These are phyloP conservation scores for Gordius sp. DNA, from an alignment of 2,888 invertebrate species.

Conservation along the genomic window DNA sequence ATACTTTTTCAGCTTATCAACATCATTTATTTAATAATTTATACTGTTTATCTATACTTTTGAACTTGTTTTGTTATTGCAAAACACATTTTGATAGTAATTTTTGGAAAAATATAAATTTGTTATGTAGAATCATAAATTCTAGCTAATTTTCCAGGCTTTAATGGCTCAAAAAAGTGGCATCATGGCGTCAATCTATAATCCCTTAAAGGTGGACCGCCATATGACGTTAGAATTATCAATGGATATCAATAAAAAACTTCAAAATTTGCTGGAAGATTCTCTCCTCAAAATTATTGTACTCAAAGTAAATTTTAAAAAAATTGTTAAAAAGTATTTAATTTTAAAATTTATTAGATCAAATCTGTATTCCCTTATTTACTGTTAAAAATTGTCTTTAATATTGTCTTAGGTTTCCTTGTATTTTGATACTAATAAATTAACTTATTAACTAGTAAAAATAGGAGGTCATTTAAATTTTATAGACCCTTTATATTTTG, in stretches of 20 bases:
- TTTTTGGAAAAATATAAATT: background rate
- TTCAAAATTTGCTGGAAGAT: constrained; percentile 12
- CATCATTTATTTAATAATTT: background rate
- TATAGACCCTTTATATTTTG: background rate
- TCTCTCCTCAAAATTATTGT: constrained; percentile 10
- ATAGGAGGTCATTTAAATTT: too few relatives aligned
- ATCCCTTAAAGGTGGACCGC: background rate
- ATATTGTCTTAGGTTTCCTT: background rate
- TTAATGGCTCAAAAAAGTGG: background rate
- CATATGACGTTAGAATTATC: background rate
- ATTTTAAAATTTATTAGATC: background rate
- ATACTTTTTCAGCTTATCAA: too few relatives aligned
- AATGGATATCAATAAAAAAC: background rate
- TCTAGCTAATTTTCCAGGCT: background rate
- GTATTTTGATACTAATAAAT: background rate
- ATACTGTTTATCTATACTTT: background rate
- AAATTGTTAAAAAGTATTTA: background rate
- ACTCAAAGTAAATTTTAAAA: constrained; percentile 6
- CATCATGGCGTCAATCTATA: background rate
- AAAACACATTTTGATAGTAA: background rate
- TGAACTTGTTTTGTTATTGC: background rate
- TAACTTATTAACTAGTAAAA: background rate
- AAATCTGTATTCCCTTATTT: background rate
- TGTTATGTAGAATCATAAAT: background rate
- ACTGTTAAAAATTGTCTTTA: background rate